A percentile compares a stretch with the other conserved stretches of the same genome.
Conservation (phyloP, 2,797 vertebrate species). For the Nasua narica region DNA sequence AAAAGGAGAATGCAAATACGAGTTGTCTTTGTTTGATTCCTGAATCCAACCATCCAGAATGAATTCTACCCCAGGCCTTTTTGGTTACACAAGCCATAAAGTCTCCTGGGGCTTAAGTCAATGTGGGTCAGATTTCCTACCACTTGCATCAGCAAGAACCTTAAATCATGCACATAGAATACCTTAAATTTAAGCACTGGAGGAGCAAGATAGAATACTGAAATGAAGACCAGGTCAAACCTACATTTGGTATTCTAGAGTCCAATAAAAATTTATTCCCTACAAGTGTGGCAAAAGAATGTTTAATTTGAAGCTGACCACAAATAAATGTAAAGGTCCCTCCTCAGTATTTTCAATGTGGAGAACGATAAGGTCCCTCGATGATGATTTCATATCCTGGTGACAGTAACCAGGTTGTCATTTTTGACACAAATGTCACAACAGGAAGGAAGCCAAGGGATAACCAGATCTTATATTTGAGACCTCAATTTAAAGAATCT, state of each 20-base stretch:
- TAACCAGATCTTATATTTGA: not conserved
- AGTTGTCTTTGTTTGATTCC: not conserved
- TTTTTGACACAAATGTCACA: not conserved
- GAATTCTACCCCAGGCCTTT: not conserved
- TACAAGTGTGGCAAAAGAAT: not conserved
- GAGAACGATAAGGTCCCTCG: not conserved
- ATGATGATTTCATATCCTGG: not conserved
- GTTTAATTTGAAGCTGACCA: not conserved
- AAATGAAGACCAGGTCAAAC: not conserved
- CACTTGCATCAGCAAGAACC: not conserved
- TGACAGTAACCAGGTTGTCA: not conserved
- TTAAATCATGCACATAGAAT: not conserved
- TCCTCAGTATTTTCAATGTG: not conserved
- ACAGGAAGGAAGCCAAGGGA: not conserved
- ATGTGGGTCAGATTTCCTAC: not conserved
- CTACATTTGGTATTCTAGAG: not conserved
- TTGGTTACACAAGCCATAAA: not conserved
- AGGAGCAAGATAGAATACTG: not conserved
- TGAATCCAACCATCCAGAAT: not conserved
- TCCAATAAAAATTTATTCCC: not conserved
- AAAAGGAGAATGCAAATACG: not conserved
- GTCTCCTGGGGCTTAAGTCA: not conserved
- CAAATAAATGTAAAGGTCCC: not conserved
- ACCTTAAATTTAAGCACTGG: not conserved
- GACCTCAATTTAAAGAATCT: not conserved